A percentile compares a stretch with the other conserved stretches of the same genome.
Conservation (phyloP, 2,797 vertebrate species). For the Falco peregrinus region DNA sequence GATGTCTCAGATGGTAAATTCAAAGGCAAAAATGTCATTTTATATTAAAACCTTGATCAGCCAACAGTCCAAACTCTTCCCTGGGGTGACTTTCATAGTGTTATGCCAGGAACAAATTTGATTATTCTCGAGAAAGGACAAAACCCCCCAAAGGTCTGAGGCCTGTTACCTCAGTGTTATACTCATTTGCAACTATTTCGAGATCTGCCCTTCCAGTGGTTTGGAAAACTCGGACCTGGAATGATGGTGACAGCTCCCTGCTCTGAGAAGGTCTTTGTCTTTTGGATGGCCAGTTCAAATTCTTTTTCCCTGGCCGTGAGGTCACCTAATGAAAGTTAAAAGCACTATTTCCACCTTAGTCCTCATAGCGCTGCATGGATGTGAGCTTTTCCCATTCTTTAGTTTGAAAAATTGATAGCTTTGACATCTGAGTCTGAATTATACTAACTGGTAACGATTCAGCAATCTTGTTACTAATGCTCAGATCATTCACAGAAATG, state of each 20-base stretch:
- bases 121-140: background rate
- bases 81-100: background rate
- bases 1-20: background rate
- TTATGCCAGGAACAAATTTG: background rate
- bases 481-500: background rate
- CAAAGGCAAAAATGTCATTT: background rate
- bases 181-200: background rate
- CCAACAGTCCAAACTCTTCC: background rate
- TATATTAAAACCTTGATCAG: background rate
- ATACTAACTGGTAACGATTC: background rate
- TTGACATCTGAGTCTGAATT: background rate
- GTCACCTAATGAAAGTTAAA: background rate
- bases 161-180: background rate
- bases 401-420: background rate
- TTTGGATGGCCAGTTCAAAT: background rate
- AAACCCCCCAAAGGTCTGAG: background rate
- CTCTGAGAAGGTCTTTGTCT: background rate
- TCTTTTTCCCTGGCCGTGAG: background rate
- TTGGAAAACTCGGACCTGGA: background rate
- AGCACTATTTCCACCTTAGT: background rate
- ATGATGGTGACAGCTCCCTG: background rate
- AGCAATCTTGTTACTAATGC: background rate
- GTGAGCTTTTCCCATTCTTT: background rate
- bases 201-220: background rate
- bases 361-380: background rate